Evolutionary conservation across 2,113 vertebrate species (phyloP).

Genomic region (Canis aureus): DNA sequence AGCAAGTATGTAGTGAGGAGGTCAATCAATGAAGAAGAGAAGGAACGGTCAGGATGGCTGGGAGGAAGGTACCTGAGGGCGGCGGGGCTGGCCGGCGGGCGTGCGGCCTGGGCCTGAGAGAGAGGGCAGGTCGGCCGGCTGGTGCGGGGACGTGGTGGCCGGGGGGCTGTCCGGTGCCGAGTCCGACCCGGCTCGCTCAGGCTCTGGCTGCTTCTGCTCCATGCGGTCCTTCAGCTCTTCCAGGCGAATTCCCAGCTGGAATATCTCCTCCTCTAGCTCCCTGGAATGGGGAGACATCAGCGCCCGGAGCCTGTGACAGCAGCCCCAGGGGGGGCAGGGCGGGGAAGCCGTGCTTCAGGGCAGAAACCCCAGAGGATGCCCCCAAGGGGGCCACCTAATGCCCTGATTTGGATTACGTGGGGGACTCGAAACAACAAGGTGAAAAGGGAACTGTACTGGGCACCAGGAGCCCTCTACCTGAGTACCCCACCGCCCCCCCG

Average conservation of each 20-base stretch:
- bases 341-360: not conserved
- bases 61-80: conserved; percentile 85
- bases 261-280: conserved; percentile 92
- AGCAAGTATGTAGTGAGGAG: not conserved
- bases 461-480: not conserved
- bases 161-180: not conserved
- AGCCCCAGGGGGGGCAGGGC: accelerated
- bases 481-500: not conserved
- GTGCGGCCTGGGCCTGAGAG: not conserved
- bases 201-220: conserved; percentile 75
- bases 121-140: not conserved
- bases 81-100: accelerated
- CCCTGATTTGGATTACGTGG: not conserved
- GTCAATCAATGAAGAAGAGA: not conserved
- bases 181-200: not conserved
- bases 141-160: not conserved
- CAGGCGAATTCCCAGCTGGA: conserved; percentile 89
- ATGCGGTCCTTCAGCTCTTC: conserved; percentile 92
- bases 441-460: not conserved
- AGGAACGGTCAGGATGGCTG: accelerated
- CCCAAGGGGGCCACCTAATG: not conserved
- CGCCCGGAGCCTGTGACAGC: accelerated
- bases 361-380: not conserved
- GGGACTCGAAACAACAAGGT: not conserved
- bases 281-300: conserved; percentile 82